Conservation (phyloP, 2,113 vertebrate species). For the Platichthys stellatus region DNA sequence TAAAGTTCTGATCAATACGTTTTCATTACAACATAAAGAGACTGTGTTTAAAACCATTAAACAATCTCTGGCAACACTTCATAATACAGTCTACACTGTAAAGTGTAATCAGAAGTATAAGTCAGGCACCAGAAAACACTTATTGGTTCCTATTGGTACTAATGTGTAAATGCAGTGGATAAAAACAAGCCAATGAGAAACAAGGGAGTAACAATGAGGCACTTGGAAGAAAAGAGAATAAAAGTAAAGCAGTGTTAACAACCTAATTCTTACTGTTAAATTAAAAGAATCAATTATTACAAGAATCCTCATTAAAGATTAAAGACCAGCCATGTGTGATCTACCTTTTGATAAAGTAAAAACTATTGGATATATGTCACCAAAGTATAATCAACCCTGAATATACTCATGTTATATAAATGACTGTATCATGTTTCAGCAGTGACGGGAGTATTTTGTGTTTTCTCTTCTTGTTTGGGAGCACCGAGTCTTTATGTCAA, state of each 20-base stretch:
- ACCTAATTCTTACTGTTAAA: neutral
- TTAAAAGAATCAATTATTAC: neutral
- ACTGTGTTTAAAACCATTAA: neutral
- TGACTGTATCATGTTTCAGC: neutral
- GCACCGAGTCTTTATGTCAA: constrained; percentile 1
- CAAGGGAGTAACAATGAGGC: neutral
- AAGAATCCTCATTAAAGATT: neutral
- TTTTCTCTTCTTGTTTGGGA: neutral
- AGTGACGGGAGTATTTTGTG: neutral
- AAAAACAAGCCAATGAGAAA: neutral
- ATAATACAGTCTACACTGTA: neutral
- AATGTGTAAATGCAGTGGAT: neutral
- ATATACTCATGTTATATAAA: neutral
- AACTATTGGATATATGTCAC: too few species aligned
- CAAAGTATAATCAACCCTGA: too few species aligned
- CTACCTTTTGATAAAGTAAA: neutral
- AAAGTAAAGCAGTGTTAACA: neutral
- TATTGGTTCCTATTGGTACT: too few species aligned
- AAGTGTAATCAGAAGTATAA: neutral
- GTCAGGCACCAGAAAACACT: neutral
- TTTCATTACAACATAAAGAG: neutral
- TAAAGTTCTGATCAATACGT: neutral
- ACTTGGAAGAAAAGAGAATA: neutral
- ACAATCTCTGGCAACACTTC: neutral
- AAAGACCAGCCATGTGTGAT: too few species aligned